Evolutionary conservation across 2,113 vertebrate species (phyloP), one percentile per base, ranked within the genome.

Genomic region (Phrynosoma platyrhinos): DNA sequence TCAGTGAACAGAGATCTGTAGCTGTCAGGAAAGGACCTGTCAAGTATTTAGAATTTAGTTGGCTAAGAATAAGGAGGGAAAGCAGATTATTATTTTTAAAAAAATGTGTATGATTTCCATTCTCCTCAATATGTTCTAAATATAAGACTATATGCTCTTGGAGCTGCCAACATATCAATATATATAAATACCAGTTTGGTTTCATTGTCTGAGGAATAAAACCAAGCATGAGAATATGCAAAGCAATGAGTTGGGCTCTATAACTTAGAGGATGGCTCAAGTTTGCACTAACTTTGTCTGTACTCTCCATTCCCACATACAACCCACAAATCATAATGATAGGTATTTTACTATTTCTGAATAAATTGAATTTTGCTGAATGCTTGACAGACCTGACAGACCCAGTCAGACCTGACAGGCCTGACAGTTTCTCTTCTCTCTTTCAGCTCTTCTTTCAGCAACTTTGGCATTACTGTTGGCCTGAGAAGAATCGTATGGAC

Each of bases 1-100:
- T 92, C 85, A 90, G 92, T 92, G 92, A 53, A 88, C 94, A 90
- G 86, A 92, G 87, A 94, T 93, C 92, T 95, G 79, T 93, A 93
- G 92, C 84, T 95, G 90, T 93, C 93, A 91, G 66, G 64, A 76
- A 93, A 32, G 52, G 85, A 79, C 79, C 86, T 86, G 88, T 32
- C 0, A 0, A 84, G 86, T 82, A 86, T 93, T 94, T 94, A 91
- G 89, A 94, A 89, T 72, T 72, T 79, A 89, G 20, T 82, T 91
- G 90, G 82, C 88, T 91, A 62, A 66, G 79, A 30, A 58, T 55
- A 83, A 1, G 47, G 42, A 80, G 1, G 68, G 62, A 27, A 64
- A 8, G 23, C 55, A 47, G 21, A n/a, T 18, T 5, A 30, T 32
- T 89, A 82, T 10, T 89, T 89, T 85, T 92, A 86, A 87, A 88